These are phyloP conservation scores for Lydus trimaculatus DNA, from an alignment of 2,888 invertebrate genomes.

Conservation along the genomic window DNA sequence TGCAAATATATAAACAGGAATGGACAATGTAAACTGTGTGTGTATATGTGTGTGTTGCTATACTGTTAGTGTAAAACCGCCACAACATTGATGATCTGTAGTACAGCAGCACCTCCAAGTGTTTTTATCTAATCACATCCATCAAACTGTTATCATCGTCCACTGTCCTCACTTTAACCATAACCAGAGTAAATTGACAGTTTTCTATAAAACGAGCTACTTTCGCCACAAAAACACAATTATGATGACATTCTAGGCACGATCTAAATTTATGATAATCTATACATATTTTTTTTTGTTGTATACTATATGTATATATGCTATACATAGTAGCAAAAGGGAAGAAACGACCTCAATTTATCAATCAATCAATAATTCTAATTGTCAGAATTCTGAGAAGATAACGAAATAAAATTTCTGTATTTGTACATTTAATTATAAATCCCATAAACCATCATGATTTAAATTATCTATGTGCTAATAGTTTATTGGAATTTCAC, in stretches of 20 bases:
- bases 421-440: conserved; percentile 54
- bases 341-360: neutral
- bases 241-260: neutral
- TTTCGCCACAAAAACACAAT: conserved; percentile 2
- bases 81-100: conserved; percentile 28
- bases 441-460: conserved; percentile 53
- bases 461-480: conserved; percentile 44
- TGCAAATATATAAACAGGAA: conserved; percentile 24
- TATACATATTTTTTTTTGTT: neutral
- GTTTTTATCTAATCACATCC: conserved; percentile 30
- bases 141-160: conserved; percentile 19
- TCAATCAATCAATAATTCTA: conserved; percentile 3
- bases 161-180: conserved; percentile 14
- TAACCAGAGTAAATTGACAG: conserved; percentile 28
- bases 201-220: conserved; percentile 17
- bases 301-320: too few species aligned
- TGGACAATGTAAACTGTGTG: neutral
- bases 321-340: neutral
- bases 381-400: conserved; percentile 27
- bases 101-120: conserved; percentile 30
- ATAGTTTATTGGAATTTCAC: conserved; percentile 21
- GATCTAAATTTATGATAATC: neutral
- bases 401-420: conserved; percentile 47
- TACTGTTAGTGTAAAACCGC: neutral
- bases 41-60: too few species aligned